Evolutionary conservation across 2,888 invertebrate species (phyloP).

Genomic region (Stenodera caucasica): DNA sequence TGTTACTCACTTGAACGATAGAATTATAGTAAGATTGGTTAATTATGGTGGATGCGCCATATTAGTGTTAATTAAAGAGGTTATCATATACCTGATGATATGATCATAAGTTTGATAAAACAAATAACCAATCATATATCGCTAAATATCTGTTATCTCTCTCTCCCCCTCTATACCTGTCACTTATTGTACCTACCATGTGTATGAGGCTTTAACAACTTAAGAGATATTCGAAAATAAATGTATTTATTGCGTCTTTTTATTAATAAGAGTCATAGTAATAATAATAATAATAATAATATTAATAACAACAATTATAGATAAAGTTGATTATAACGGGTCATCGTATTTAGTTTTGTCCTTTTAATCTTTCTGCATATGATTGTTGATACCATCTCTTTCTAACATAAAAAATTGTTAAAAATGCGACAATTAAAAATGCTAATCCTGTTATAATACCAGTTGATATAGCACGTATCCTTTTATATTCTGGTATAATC

Average conservation of each 20-base stretch:
- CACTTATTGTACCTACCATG: too few relatives aligned
- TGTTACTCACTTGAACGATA: too few relatives aligned
- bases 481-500: slow-evolving; percentile 70
- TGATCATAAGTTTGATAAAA: too few relatives aligned
- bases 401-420: slow-evolving; percentile 63
- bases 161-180: too few relatives aligned
- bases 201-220: too few relatives aligned
- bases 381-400: slow-evolving; percentile 53
- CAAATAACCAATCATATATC: too few relatives aligned
- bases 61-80: neutral
- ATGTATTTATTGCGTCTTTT: too few relatives aligned
- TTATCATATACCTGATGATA: too few relatives aligned
- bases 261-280: too few relatives aligned
- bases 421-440: slow-evolving; percentile 66
- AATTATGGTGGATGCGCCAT: slow-evolving; percentile 20
- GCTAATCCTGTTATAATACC: slow-evolving; percentile 72
- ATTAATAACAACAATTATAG: neutral
- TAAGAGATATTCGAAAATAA: too few relatives aligned
- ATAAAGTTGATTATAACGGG: neutral
- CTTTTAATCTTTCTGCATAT: slow-evolving; percentile 16
- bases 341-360: slow-evolving; percentile 6
- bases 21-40: neutral
- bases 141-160: too few relatives aligned
- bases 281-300: neutral
- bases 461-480: slow-evolving; percentile 70